Evolutionary conservation across 1,140 invertebrate genomes (phyloP).

Genomic region (Heliconius hermathena): DNA sequence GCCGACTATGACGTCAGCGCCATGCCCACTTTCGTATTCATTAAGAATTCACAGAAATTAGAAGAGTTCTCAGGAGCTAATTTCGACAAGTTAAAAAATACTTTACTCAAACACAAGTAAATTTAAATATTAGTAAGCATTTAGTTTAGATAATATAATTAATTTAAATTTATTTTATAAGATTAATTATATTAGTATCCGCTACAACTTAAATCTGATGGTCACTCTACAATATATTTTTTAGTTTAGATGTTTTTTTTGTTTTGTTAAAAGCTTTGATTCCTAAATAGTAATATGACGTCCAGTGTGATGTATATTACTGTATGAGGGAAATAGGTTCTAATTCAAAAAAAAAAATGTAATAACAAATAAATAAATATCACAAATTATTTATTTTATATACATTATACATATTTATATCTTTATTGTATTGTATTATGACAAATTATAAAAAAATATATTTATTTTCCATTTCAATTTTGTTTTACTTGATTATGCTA

Average conservation of each 20-base stretch:
- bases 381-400: neutral
- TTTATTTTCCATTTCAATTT: no score
- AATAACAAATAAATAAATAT: neutral
- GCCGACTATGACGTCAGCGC: slow-evolving; percentile 90
- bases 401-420: neutral
- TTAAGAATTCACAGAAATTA: slow-evolving; percentile 89
- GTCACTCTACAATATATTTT: neutral
- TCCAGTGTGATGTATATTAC: neutral
- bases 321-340: neutral
- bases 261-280: neutral
- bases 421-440: neutral
- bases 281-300: slow-evolving; percentile 4
- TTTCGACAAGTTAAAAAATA: slow-evolving; percentile 86
- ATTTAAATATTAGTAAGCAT: slow-evolving; percentile 11
- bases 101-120: slow-evolving; percentile 83
- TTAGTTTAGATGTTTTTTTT: neutral
- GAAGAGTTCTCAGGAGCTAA: slow-evolving; percentile 92
- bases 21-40: slow-evolving; percentile 97
- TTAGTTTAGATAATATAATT: neutral
- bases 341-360: neutral
- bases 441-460: neutral
- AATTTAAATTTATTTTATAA: neutral
- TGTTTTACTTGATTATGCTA: no score
- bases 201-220: neutral
- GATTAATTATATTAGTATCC: slow-evolving; percentile 6